phyloP scores from a whole-genome alignment of 2,888 invertebrate genomes.

The Drosophila tripunctata region DNA sequence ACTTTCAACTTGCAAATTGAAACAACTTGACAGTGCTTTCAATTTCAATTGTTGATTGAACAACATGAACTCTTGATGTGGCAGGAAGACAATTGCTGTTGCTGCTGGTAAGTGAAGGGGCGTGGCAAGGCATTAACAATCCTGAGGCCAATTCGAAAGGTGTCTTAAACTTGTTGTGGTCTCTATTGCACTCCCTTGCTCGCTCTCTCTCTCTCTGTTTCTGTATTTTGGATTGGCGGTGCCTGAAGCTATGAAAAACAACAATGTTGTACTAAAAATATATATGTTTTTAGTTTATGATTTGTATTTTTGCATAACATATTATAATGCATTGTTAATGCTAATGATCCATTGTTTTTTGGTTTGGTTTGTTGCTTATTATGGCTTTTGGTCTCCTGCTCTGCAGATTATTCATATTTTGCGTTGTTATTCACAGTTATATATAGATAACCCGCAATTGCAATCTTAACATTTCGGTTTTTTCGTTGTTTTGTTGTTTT shows the following conservation, averaged over 20 bases:
- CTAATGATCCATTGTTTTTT: constrained; percentile 53
- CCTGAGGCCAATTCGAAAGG: constrained; percentile 59
- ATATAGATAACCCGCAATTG: constrained; percentile 27
- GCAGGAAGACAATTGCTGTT: neutral
- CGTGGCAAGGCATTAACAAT: constrained; percentile 50
- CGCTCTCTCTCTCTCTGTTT: neutral
- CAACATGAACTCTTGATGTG: neutral
- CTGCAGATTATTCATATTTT: constrained; percentile 21
- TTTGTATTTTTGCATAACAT: constrained; percentile 8
- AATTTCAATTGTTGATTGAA: constrained; percentile 22
- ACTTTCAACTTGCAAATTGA: constrained; percentile 34
- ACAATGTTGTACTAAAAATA: constrained; percentile 8
- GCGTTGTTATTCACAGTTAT: neutral
- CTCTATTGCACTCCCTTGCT: neutral
- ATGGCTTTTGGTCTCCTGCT: neutral
- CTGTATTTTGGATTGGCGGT: constrained; percentile 26
- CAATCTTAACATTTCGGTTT: constrained; percentile 36
- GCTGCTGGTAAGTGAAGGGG: neutral
- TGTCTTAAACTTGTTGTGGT: constrained; percentile 37
- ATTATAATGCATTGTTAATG: constrained; percentile 46
- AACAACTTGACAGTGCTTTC: constrained; percentile 29
- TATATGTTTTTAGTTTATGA: neutral
- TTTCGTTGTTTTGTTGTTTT: neutral
- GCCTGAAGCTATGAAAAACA: constrained; percentile 38
- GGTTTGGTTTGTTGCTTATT: neutral